Percentiles rank a stretch among this genome's conserved stretches.
These are phyloP conservation scores for Drosophila mimetica DNA, from an alignment of 2,888 invertebrate species.

Conservation along the genomic window DNA sequence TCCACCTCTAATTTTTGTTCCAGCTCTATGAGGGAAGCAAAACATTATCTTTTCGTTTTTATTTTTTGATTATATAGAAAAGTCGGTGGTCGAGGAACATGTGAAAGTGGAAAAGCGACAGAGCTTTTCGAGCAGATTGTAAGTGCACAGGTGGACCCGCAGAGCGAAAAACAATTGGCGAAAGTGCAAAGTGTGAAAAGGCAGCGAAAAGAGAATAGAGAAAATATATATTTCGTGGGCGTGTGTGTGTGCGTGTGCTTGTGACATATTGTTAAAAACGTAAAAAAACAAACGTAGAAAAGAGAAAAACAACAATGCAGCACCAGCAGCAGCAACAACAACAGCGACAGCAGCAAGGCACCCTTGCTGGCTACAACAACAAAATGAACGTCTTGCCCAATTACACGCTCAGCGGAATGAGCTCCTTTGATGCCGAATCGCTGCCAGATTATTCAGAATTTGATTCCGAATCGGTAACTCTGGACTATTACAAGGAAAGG, in stretches of 20 bases:
- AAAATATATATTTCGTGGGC: slow-evolving; percentile 51
- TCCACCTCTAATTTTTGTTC: background rate
- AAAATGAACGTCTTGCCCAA: slow-evolving; percentile 72
- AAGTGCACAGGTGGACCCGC: slow-evolving; percentile 47
- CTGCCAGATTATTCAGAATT: slow-evolving; percentile 86
- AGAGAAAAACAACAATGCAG: slow-evolving; percentile 46
- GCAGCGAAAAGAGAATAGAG: slow-evolving; percentile 71
- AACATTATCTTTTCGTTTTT: slow-evolving; percentile 66
- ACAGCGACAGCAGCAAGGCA: slow-evolving; percentile 49
- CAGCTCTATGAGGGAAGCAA: slow-evolving; percentile 36
- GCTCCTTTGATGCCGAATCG: slow-evolving; percentile 85
- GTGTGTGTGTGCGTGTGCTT: slow-evolving; percentile 19
- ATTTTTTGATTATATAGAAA: slow-evolving; percentile 69
- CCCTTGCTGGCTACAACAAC: slow-evolving; percentile 63
- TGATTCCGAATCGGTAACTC: slow-evolving; percentile 85
- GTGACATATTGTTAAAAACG: slow-evolving; percentile 37
- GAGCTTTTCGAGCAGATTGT: slow-evolving; percentile 50
- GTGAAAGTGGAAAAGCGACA: slow-evolving; percentile 45
- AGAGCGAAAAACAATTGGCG: background rate
- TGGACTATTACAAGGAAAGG: slow-evolving; percentile 85
- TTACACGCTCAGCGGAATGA: slow-evolving; percentile 85
- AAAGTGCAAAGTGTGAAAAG: slow-evolving; percentile 44
- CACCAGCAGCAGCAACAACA: slow-evolving; percentile 55
- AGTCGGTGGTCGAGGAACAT: slow-evolving; percentile 44
- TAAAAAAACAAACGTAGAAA: slow-evolving; percentile 30